A percentile compares a stretch with the other conserved stretches of the same genome.
These are phyloP conservation scores for Chrysochloris asiatica DNA, from an alignment of 2,113 vertebrate genomes.

Conservation along the genomic window DNA sequence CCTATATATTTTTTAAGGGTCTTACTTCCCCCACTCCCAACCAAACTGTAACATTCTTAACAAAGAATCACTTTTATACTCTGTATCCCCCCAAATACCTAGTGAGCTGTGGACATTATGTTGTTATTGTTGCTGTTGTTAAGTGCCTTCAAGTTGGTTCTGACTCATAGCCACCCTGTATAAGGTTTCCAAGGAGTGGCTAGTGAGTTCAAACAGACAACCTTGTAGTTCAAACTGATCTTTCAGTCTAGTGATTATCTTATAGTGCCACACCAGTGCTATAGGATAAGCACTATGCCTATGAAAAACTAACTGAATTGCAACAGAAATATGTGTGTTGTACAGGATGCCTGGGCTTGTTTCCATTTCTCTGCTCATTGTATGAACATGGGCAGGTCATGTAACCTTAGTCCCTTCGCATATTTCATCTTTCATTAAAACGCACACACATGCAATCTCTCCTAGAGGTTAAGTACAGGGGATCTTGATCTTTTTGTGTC, in stretches of 20 bases:
- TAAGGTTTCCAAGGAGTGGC: too few relatives aligned
- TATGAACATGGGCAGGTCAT: background rate
- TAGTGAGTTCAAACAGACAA: too few relatives aligned
- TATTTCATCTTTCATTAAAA: background rate
- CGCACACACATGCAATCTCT: background rate
- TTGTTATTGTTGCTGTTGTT: too few relatives aligned
- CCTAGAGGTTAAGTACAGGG: background rate
- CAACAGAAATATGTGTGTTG: background rate
- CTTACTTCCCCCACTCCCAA: background rate
- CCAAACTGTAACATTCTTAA: background rate
- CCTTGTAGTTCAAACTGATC: too few relatives aligned
- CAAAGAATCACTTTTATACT: background rate
- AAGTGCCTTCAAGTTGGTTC: too few relatives aligned
- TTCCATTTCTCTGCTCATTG: background rate
- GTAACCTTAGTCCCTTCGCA: background rate
- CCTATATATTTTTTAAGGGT: background rate
- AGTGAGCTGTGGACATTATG: background rate
- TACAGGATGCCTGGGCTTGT: background rate
- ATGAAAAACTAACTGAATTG: background rate
- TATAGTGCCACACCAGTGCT: too few relatives aligned
- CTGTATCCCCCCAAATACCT: background rate
- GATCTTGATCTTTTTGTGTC: constrained; percentile 22
- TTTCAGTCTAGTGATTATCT: too few relatives aligned
- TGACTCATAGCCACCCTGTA: too few relatives aligned
- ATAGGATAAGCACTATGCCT: too few relatives aligned